Conservation (phyloP, 2,888 invertebrate genomes). For the Cacoxenus indagator region DNA sequence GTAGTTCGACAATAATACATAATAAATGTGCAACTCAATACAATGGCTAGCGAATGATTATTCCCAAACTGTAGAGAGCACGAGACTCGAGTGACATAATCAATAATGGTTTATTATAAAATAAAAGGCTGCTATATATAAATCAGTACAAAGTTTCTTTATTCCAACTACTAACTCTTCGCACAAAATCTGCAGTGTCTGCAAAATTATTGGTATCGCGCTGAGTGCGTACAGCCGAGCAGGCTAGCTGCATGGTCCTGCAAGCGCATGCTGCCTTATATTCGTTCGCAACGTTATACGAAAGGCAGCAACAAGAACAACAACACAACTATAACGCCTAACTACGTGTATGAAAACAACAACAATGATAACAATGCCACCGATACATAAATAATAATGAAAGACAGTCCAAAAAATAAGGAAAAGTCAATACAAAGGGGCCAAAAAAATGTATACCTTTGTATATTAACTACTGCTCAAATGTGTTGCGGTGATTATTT, state of each 20-base stretch:
- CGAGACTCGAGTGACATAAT: neutral
- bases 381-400: slow-evolving; percentile 10
- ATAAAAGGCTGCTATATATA: slow-evolving; percentile 20
- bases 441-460: slow-evolving; percentile 1
- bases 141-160: slow-evolving; percentile 5
- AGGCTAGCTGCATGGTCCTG: too few species aligned
- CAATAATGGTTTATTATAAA: slow-evolving; percentile 24
- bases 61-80: too few species aligned
- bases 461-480: neutral
- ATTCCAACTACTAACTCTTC: neutral
- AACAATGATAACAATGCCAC: neutral
- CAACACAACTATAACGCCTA: neutral
- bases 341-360: too few species aligned
- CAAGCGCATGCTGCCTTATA: neutral
- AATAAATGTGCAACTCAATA: slow-evolving; percentile 16
- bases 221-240: too few species aligned
- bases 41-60: slow-evolving; percentile 20
- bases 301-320: neutral
- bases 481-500: slow-evolving; percentile 6
- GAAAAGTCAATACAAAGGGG: slow-evolving; percentile 3
- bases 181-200: too few species aligned
- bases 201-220: too few species aligned
- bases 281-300: neutral
- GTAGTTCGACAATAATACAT: slow-evolving; percentile 11
- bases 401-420: neutral